phyloP scores from a whole-genome alignment of 2,888 invertebrate species.

The Stenolophus ochropezus region DNA sequence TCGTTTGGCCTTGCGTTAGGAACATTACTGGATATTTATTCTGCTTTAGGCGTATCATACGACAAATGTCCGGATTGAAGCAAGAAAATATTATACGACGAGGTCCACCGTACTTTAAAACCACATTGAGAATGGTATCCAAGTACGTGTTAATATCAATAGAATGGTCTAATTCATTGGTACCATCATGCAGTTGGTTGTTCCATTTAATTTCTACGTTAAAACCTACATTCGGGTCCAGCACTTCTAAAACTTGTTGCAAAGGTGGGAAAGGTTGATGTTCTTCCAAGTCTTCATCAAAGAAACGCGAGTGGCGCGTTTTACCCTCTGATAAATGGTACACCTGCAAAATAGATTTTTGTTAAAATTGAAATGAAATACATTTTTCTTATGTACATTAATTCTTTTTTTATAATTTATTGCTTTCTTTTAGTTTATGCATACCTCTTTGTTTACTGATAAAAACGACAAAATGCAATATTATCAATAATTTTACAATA shows the following conservation, averaged over 20 bases:
- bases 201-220: slow-evolving; percentile 99
- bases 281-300: slow-evolving; percentile 89
- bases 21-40: slow-evolving; percentile 98
- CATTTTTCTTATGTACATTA: no score
- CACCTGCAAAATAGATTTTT: slow-evolving; percentile 75
- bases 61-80: slow-evolving; percentile 97
- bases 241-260: slow-evolving; percentile 84
- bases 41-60: slow-evolving; percentile 94
- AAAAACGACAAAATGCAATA: no score
- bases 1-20: slow-evolving; percentile 81
- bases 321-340: slow-evolving; percentile 88
- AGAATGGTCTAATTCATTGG: slow-evolving; percentile 89
- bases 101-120: slow-evolving; percentile 85
- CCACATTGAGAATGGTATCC: slow-evolving; percentile 90
- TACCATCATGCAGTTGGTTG: slow-evolving; percentile 89
- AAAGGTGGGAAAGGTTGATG: slow-evolving; percentile 97
- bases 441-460: no score
- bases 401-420: no score
- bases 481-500: no score
- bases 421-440: no score
- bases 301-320: slow-evolving; percentile 83
- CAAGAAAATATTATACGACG: slow-evolving; percentile 94
- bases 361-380: no score
- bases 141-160: slow-evolving; percentile 95
- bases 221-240: slow-evolving; percentile 93